Evolutionary conservation across 2,797 vertebrate genomes (phyloP).

Genomic region (Percopsis omiscomaycus): DNA sequence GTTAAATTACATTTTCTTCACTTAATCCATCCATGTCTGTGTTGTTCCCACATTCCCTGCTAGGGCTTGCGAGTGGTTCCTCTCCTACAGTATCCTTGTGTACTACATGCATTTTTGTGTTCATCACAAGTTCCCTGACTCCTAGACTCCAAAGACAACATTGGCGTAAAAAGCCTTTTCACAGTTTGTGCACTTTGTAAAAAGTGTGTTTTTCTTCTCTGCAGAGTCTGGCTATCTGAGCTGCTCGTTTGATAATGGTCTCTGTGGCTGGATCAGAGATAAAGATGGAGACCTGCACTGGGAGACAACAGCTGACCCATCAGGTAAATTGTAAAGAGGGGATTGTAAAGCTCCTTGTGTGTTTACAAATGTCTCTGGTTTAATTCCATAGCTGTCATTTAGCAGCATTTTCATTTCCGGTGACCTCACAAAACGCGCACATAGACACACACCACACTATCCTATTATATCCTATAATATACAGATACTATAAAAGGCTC

Average conservation of each 20-base stretch:
- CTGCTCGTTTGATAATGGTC: slow-evolving; percentile 91
- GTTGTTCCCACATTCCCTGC: too few relatives aligned
- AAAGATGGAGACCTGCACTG: slow-evolving; percentile 89
- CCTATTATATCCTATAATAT: background rate
- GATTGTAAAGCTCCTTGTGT: background rate
- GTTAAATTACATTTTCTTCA: slow-evolving; percentile 15
- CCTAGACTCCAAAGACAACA: background rate
- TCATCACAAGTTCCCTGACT: slow-evolving; percentile 21
- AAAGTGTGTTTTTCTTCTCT: slow-evolving; percentile 31
- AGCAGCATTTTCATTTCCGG: background rate
- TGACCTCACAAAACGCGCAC: background rate
- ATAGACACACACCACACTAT: slow-evolving; percentile 4
- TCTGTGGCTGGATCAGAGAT: slow-evolving; percentile 92
- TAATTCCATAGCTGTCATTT: background rate
- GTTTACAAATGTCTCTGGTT: background rate
- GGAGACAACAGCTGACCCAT: slow-evolving; percentile 83
- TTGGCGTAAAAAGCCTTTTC: background rate
- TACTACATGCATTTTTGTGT: background rate
- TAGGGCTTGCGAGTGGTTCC: too few relatives aligned
- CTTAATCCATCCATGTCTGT: slow-evolving; percentile 10
- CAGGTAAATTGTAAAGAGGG: slow-evolving; percentile 74
- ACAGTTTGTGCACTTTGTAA: slow-evolving; percentile 13
- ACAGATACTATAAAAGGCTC: slow-evolving; percentile 14
- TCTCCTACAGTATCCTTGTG: background rate
- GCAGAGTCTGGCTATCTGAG: slow-evolving; percentile 86